Conservation (phyloP, 2,113 vertebrate genomes). For the Choloepus hoffmanni region DNA sequence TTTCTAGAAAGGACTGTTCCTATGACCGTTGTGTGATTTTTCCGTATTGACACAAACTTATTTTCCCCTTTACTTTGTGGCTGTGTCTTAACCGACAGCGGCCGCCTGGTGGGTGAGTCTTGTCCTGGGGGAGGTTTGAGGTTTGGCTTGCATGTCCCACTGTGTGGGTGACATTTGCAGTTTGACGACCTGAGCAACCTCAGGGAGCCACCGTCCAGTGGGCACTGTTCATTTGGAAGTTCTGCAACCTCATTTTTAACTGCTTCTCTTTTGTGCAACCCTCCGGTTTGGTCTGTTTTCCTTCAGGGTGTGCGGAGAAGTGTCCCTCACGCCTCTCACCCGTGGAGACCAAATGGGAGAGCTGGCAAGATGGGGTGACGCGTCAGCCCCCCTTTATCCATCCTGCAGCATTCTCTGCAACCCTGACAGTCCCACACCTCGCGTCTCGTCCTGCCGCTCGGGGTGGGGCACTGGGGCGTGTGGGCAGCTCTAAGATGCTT, state of each 20-base stretch:
- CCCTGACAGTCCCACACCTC: background rate
- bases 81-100: too few species aligned
- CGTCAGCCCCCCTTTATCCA: background rate
- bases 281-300: background rate
- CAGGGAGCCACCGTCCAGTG: background rate
- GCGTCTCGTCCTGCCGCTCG: rapidly evolving
- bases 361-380: background rate
- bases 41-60: background rate
- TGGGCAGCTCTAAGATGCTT: background rate
- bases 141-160: too few species aligned
- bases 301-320: background rate
- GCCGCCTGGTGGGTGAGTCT: background rate
- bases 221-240: background rate
- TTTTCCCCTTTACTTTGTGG: background rate
- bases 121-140: background rate
- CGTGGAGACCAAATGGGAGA: background rate
- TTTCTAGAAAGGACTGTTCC: background rate
- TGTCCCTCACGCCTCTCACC: rapidly evolving
- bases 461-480: too few species aligned
- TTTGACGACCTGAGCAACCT: background rate
- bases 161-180: background rate
- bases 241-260: background rate
- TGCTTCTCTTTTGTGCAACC: background rate
- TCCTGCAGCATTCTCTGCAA: rapidly evolving
- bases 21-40: background rate